These are phyloP conservation scores for Nysson spinosus DNA, from an alignment of 2,888 invertebrate genomes.

Conservation along the genomic window DNA sequence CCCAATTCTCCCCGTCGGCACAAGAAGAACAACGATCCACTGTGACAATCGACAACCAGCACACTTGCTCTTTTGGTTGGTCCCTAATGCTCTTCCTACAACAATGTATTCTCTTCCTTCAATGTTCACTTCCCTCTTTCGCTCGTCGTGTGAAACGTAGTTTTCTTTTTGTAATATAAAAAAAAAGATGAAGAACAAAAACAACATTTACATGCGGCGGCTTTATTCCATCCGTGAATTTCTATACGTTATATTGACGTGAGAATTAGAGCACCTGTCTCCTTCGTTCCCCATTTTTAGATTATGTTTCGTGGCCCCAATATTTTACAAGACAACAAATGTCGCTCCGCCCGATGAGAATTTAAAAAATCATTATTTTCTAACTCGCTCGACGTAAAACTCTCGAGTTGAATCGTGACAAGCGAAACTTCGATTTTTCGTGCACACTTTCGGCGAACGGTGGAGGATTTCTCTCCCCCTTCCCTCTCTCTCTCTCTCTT, in stretches of 20 bases:
- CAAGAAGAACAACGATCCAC: conserved; percentile 62
- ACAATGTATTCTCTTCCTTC: conserved; percentile 15
- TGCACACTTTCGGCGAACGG: conserved; percentile 65
- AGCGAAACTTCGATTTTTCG: conserved; percentile 55
- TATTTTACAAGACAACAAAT: conserved; percentile 69
- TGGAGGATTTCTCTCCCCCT: conserved; percentile 40
- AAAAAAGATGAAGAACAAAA: conserved; percentile 41
- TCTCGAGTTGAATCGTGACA: conserved; percentile 40
- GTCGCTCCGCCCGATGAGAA: conserved; percentile 58
- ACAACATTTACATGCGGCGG: conserved; percentile 53
- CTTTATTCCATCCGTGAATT: conserved; percentile 40
- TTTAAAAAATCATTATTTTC: conserved; percentile 50
- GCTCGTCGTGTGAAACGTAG: conserved; percentile 44
- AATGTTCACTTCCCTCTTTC: conserved; percentile 1
- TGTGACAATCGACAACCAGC: conserved; percentile 55
- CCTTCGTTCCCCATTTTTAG: conserved; percentile 57
- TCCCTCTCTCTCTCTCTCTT: not conserved
- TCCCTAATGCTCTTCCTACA: conserved; percentile 66
- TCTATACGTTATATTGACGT: conserved; percentile 58
- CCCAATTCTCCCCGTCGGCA: conserved; percentile 7
- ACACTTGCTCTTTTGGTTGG: conserved; percentile 64
- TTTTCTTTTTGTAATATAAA: too few relatives aligned
- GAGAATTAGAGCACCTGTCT: conserved; percentile 68
- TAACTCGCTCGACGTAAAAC: conserved; percentile 29
- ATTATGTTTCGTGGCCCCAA: conserved; percentile 75